These are phyloP conservation scores for Hermaeophaga mercurialis DNA, from an alignment of 2,888 invertebrate species.

Conservation along the genomic window DNA sequence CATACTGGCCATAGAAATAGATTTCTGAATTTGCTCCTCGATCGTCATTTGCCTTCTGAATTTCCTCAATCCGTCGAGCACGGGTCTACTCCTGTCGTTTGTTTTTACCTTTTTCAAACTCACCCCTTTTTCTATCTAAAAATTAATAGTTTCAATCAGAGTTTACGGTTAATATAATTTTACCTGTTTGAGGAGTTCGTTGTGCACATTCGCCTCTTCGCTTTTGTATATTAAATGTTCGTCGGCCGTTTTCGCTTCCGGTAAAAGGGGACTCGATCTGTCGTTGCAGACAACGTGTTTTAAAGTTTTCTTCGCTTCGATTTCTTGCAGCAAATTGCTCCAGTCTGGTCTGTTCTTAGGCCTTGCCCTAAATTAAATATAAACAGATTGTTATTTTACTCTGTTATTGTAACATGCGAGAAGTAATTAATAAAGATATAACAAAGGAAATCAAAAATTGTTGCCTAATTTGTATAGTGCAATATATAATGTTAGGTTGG, in stretches of 20 bases:
- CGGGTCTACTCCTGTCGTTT: slow-evolving; percentile 86
- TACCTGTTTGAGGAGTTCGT: slow-evolving; percentile 72
- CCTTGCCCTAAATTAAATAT: slow-evolving; percentile 62
- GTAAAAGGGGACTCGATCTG: slow-evolving; percentile 65
- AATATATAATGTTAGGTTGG: too few relatives aligned
- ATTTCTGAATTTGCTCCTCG: slow-evolving; percentile 86
- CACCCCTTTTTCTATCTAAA: slow-evolving; percentile 76
- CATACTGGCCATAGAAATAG: slow-evolving; percentile 70
- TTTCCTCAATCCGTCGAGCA: slow-evolving; percentile 81
- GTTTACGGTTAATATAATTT: background rate
- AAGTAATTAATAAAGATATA: too few relatives aligned
- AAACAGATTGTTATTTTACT: too few relatives aligned
- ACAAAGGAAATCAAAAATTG: too few relatives aligned
- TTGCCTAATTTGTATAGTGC: too few relatives aligned
- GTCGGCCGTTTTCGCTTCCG: slow-evolving; percentile 69
- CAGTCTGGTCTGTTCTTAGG: slow-evolving; percentile 86
- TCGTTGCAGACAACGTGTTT: slow-evolving; percentile 87
- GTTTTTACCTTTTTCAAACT: slow-evolving; percentile 76
- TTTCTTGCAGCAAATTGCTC: slow-evolving; percentile 90
- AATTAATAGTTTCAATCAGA: too few relatives aligned
- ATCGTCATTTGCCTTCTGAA: slow-evolving; percentile 89
- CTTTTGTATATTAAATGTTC: slow-evolving; percentile 85
- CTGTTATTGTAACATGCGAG: too few relatives aligned
- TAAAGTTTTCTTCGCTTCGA: slow-evolving; percentile 79
- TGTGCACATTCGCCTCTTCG: slow-evolving; percentile 80